Evolutionary conservation across 2,113 vertebrate species (phyloP).

Genomic region (Phrynosoma blainvillii): DNA sequence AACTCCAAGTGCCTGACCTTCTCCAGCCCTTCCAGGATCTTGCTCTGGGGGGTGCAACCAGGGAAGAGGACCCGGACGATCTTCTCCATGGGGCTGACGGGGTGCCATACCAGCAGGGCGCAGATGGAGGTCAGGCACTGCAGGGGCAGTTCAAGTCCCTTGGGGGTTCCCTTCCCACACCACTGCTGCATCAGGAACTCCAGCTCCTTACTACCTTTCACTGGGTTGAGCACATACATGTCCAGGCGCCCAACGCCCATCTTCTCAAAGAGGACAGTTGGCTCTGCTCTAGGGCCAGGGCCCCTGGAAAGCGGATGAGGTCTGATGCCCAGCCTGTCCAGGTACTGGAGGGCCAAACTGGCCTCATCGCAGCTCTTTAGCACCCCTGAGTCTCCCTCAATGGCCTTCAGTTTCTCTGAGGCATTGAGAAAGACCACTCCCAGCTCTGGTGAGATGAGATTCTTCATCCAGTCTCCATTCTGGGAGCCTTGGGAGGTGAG

Average conservation of each 20-base stretch:
- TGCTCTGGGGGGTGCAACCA: conserved; percentile 86
- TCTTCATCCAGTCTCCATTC: conserved; percentile 82
- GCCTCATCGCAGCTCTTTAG: conserved; percentile 84
- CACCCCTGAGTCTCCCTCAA: conserved; percentile 61
- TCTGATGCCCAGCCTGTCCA: conserved; percentile 79
- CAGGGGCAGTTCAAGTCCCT: conserved; percentile 71
- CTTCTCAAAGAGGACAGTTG: conserved; percentile 91
- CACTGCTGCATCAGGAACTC: conserved; percentile 81
- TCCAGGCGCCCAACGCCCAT: conserved; percentile 95
- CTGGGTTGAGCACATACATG: conserved; percentile 89
- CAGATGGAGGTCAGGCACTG: conserved; percentile 85
- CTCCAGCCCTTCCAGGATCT: conserved; percentile 89
- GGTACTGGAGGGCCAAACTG: conserved; percentile 74
- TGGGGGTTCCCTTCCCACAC: conserved; percentile 64
- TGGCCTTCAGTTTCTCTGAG: conserved; percentile 73
- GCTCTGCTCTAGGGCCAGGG: conserved; percentile 70
- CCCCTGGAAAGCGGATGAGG: conserved; percentile 79
- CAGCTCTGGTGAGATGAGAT: conserved; percentile 89
- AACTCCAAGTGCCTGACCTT: conserved; percentile 90
- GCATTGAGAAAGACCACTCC: conserved; percentile 92
- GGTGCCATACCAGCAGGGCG: conserved; percentile 93
- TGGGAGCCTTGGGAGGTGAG: conserved; percentile 64
- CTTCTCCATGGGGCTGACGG: conserved; percentile 82
- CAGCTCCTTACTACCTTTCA: conserved; percentile 77
- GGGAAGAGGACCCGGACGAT: conserved; percentile 91